Evolutionary conservation across 2,797 vertebrate species (phyloP), one percentile per base, ranked within the genome.

Genomic region (Halcyon badia): DNA sequence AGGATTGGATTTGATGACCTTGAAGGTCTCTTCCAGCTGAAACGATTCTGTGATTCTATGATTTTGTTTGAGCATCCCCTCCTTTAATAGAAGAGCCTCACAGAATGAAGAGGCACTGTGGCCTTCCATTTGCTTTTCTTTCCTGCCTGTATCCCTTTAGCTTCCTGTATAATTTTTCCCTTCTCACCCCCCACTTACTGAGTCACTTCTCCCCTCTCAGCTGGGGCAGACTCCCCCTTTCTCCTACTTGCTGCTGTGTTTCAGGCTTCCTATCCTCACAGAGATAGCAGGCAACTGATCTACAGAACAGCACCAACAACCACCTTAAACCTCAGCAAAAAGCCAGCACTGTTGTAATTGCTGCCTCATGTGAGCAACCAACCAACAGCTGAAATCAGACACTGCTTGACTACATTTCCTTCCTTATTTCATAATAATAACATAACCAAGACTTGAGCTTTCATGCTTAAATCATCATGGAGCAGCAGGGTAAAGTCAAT

Each of bases 231-330:
- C 48, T 91, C 54, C 11, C 66, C 26, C 41, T 68, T 75, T 85
- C 30, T 94, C 46, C 35, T 65, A 14, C 51, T 64, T 69, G 58
- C 76, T 91, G 76, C 77, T 83, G 60, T 77, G 49, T 71, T 79
- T 31, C 49, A 57, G 73, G 66, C 83, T 94, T 93, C 72, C 31
- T 4, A 51, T 97, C 5, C 18, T 92, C 94, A 86, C 83, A 90
- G 95, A 92, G 89, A 96, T 58, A 60, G 73, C 12, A 72, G 37
- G 69, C 17, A 7, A 51, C 48, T 73, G 65, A 41, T 65, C 5
- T 49, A 25, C 12, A 75, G 42, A 72, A n/a, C 15, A 10, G 7
- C 52, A 82, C 39, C 58, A 73, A 17, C 16, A 69, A 10, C 30
- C 42, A 58, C 39, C 66, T 77, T 51, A 76, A 42, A 58, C 81